A percentile compares a stretch with the other conserved stretches of the same genome.
phyloP scores from a whole-genome alignment of 2,113 vertebrate species.

The Gambusia affinis region DNA sequence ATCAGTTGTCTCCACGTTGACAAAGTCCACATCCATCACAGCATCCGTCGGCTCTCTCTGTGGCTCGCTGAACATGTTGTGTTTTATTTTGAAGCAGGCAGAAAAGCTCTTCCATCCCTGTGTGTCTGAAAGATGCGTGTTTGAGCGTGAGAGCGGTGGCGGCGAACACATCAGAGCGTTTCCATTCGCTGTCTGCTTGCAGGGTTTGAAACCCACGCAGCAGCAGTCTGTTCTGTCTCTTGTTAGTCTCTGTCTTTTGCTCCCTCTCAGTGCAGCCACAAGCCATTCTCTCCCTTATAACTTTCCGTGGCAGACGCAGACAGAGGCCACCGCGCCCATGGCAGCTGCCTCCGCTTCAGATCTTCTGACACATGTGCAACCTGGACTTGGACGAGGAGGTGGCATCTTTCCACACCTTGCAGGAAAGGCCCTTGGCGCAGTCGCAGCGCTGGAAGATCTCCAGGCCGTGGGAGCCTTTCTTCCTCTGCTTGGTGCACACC shows the following conservation, averaged over 20 bases:
- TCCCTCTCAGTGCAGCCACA: slow-evolving; percentile 61
- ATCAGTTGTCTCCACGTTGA: slow-evolving; percentile 23
- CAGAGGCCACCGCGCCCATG: slow-evolving; percentile 35
- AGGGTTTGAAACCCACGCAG: slow-evolving; percentile 43
- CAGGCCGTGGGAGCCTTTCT: slow-evolving; percentile 91
- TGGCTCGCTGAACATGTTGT: slow-evolving; percentile 56
- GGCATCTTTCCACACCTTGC: slow-evolving; percentile 98
- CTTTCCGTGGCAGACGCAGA: slow-evolving; percentile 61
- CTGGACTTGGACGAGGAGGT: slow-evolving; percentile 96
- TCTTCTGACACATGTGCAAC: slow-evolving; percentile 96
- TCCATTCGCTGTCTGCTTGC: slow-evolving; percentile 37
- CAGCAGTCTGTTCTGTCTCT: slow-evolving; percentile 60
- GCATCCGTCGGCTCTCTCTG: slow-evolving; percentile 46
- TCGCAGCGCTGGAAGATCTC: slow-evolving; percentile 97
- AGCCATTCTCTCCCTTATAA: slow-evolving; percentile 48
- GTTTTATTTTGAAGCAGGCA: slow-evolving; percentile 19
- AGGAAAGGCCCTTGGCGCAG: slow-evolving; percentile 94
- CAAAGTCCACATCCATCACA: slow-evolving; percentile 45
- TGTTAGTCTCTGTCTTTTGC: slow-evolving; percentile 68
- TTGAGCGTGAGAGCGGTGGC: slow-evolving; percentile 35
- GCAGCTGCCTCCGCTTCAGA: slow-evolving; percentile 80
- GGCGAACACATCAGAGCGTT: slow-evolving; percentile 61
- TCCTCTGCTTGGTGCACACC: slow-evolving; percentile 93
- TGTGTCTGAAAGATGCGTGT: slow-evolving; percentile 2
- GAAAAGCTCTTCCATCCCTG: slow-evolving; percentile 12